Evolutionary conservation across 2,797 vertebrate genomes (phyloP), one percentile per base, ranked within the genome.

Genomic region (Neosilurus mollespiculum): DNA sequence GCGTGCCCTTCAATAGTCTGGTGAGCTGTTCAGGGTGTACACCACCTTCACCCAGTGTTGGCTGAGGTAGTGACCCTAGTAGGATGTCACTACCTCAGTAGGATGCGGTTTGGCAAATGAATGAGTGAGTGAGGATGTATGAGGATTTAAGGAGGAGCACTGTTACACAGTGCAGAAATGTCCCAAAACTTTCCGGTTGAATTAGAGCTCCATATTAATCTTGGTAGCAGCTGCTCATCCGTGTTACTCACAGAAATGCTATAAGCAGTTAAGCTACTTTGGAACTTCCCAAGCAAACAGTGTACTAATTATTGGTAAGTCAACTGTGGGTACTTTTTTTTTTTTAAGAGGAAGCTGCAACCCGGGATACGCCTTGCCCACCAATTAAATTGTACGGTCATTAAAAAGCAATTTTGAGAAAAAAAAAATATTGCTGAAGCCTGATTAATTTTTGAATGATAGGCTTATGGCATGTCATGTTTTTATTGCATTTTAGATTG

Each of bases 321-420:
- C 80, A 69, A 69, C 22, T 78, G 37, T 54, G 87, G 85, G 87
- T 89, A 76, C 89, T 90, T 81, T 78, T 9, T 51, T 53, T 53
- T 53, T 20, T 6, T 3, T 26, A 79, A 30, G 61, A 51, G n/a
- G 43, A 22, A 51, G 43, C 61, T 79, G 62, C 76, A 86, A 53
- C 82, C 76, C 51, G 75, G 75, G 76, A 90, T 86, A 77, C 64
- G 75, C 82, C 61, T 86, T 87, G 82, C 84, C 58, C 82, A 69
- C 71, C 77, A 85, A 86, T 87, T 84, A 6, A 84, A 88, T 85
- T 86, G 87, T 85, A 81, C 77, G 72, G 87, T 88, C 72, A 73
- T 90, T 90, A 88, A 86, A 87, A 90, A 87, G 85, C 84, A 86
- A 86, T 89, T 87, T 54, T 22, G 9, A 10, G 9, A 81, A 56